These are phyloP conservation scores for Meloidogyne chitwoodi DNA, from an alignment of 1,140 invertebrate species.

Conservation along the genomic window DNA sequence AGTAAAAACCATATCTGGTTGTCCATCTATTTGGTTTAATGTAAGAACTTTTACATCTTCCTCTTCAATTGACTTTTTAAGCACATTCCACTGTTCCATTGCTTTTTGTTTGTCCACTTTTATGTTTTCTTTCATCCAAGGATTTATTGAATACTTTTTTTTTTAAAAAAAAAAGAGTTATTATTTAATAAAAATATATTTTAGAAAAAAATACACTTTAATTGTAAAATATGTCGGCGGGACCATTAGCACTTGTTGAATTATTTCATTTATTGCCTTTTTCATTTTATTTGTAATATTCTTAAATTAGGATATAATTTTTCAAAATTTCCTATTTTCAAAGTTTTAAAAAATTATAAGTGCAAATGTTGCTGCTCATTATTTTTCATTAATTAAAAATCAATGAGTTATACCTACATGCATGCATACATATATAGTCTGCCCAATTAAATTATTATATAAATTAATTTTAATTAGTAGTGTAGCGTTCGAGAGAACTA, in stretches of 20 bases:
- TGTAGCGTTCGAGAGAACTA: too few species aligned
- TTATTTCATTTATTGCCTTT: constrained; percentile 40
- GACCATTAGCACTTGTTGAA: constrained; percentile 56
- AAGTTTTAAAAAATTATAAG: too few species aligned
- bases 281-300: constrained; percentile 29
- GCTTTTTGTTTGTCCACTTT: constrained; percentile 49
- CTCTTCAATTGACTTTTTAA: constrained; percentile 53
- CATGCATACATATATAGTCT: too few species aligned
- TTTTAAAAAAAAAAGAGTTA: background rate
- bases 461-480: too few species aligned
- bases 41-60: constrained; percentile 56
- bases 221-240: constrained; percentile 57
- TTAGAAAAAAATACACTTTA: constrained; percentile 40
- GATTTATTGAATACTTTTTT: constrained; percentile 53
- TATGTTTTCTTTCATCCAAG: constrained; percentile 54
- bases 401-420: too few species aligned
- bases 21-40: constrained; percentile 44
- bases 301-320: too few species aligned
- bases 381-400: too few species aligned
- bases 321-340: too few species aligned
- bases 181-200: background rate
- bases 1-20: constrained; percentile 59
- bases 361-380: too few species aligned
- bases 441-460: too few species aligned
- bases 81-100: constrained; percentile 46